These are phyloP conservation scores for Hafferia zeledoni DNA, from an alignment of 2,797 vertebrate species.

Conservation along the genomic window DNA sequence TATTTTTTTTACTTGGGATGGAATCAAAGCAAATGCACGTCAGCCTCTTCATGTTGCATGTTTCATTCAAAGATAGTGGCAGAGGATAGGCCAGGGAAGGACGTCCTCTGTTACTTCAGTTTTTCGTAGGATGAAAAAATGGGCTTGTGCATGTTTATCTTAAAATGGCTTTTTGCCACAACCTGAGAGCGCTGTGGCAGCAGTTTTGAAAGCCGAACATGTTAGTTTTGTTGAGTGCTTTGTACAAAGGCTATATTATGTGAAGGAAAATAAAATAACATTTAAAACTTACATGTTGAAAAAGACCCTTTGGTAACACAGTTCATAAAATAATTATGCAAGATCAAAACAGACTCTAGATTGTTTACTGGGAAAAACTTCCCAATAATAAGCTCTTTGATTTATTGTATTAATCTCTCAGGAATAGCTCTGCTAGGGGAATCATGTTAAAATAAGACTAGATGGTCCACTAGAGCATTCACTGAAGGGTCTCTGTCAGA, in stretches of 20 bases:
- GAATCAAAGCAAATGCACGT: neutral
- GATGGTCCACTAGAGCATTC: neutral
- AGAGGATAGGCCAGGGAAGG: neutral
- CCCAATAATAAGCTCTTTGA: neutral
- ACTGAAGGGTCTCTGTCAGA: neutral
- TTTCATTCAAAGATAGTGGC: neutral
- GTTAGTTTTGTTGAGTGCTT: neutral
- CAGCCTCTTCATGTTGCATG: neutral
- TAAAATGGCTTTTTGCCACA: neutral
- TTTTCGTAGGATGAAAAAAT: neutral
- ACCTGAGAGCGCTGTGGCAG: rapidly evolving
- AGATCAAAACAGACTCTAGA: neutral
- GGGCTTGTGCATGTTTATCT: neutral
- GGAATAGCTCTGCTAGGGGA: neutral
- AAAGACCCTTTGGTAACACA: neutral
- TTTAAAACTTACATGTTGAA: neutral
- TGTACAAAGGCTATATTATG: neutral
- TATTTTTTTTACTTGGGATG: neutral
- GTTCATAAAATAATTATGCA: neutral
- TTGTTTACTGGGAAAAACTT: neutral
- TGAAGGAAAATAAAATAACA: neutral
- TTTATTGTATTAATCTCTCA: neutral
- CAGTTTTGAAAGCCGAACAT: neutral
- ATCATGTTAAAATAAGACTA: neutral
- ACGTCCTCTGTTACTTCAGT: neutral